phyloP scores from a whole-genome alignment of 1,140 invertebrate species.

The Atta cephalotes region DNA sequence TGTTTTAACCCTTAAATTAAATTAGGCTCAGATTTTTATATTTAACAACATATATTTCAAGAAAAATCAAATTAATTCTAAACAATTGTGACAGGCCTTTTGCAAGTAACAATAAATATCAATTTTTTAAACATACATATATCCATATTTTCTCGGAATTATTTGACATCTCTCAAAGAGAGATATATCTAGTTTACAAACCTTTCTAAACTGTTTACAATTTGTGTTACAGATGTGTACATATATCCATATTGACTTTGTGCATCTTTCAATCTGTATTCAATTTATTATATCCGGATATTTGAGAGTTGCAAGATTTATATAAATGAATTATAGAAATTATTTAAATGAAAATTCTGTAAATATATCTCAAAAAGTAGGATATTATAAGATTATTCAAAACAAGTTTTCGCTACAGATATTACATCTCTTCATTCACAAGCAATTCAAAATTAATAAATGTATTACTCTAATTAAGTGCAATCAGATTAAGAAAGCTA shows the following conservation, averaged over 20 bases:
- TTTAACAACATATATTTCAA: no score
- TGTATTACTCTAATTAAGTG: not conserved
- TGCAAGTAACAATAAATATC: not conserved
- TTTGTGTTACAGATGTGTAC: not conserved
- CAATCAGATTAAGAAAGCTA: not conserved
- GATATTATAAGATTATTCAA: not conserved
- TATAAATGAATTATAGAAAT: no score
- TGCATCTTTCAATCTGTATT: not conserved
- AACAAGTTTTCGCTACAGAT: not conserved
- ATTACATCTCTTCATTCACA: not conserved
- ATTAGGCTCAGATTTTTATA: no score
- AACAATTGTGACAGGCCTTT: no score
- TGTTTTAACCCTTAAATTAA: no score
- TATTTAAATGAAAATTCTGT: not conserved
- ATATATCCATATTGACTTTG: constrained; percentile 2
- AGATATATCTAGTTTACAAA: not conserved
- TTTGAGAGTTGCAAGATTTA: not conserved
- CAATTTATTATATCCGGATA: not conserved
- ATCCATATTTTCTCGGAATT: not conserved
- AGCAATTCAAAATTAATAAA: not conserved
- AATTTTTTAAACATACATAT: not conserved
- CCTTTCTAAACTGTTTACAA: constrained; percentile 2
- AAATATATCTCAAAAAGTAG: not conserved
- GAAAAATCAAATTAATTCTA: no score
- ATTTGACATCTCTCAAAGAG: no score